Base-by-base conservation (phyloP, 1,140 invertebrate genomes). In the Arion vulgaris region DNA sequence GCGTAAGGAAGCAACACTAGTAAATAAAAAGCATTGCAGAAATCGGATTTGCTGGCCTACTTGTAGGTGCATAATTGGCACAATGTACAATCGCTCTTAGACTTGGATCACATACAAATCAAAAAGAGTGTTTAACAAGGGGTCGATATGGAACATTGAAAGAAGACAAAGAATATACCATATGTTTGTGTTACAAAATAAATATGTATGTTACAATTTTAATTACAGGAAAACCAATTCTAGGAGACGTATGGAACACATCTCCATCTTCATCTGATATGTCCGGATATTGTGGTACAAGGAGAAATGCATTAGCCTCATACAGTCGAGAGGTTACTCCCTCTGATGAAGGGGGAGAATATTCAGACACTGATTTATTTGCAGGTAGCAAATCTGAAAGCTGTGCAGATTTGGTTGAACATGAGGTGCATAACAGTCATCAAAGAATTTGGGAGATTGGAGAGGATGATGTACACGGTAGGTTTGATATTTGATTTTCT, bases 221-320 rank as follows among this genome's bases (percentile, higher is more conserved):
- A 45, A n/a, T 28, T 66, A 23, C 57, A 78, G 76, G 76, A 17
- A 78, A 78, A 39, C 76, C 76, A 38, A 28, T 78, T 53, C 28
- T 78, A n/a, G 76, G 76, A 15, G 76, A 78, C 34, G 76, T 78
- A 1, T 78, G 76, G 76, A 78, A 78, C 26, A 78, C 76, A 2
- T 66, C 53, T 7, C 76, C 76, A 28, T 78, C 76, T 1, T 78
- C 76, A 7, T 78, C 76, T 4, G 76, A 78, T n/a, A 39, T 78
- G 5, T 78, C 76, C 57, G 45, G 13, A 32, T 75, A 13, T 34
- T 78, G 32, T 41, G 53, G 53, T 7, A 28, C 13, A 34, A 62
- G 76, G 34, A 2, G 71, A 38, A 68, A 36, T 28, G 74, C 1
- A 28, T 2, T 53, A 5, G 39, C 32, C 15, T 5, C 36, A 7